Conservation (phyloP, 1,140 invertebrate species). For the Bombus fervidus region DNA sequence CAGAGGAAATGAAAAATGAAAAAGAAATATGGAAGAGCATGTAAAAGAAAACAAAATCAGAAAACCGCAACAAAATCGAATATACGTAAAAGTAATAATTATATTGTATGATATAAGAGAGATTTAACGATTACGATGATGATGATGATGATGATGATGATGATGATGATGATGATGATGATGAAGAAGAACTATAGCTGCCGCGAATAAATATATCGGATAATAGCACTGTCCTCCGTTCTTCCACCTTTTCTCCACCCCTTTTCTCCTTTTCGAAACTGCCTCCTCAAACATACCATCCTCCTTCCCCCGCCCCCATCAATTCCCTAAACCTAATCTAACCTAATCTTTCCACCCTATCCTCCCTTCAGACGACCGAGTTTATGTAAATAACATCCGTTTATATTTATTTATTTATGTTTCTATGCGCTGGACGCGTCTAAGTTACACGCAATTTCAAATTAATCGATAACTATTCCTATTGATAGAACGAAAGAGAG, state of each 20-base stretch:
- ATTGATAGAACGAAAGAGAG: slow-evolving; percentile 65
- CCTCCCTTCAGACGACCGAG: slow-evolving; percentile 29
- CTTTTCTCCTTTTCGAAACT: not conserved
- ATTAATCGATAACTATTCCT: slow-evolving; percentile 69
- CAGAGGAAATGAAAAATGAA: not conserved
- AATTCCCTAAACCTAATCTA: not conserved
- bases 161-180: slow-evolving; percentile 7
- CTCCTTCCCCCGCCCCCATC: not conserved
- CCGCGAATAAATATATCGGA: slow-evolving; percentile 51
- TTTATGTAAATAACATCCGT: slow-evolving; percentile 77
- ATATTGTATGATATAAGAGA: slow-evolving; percentile 38
- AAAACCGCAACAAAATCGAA: not conserved
- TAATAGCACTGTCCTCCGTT: slow-evolving; percentile 10
- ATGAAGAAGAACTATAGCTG: slow-evolving; percentile 18
- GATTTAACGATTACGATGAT: slow-evolving; percentile 19
- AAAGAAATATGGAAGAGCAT: not conserved
- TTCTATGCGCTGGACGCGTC: slow-evolving; percentile 81
- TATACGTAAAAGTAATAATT: not conserved
- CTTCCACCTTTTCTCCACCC: not conserved
- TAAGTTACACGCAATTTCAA: slow-evolving; percentile 76
- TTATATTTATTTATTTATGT: slow-evolving; percentile 80
- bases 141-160: not conserved
- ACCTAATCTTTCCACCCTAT: slow-evolving; percentile 4
- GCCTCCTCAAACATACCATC: not conserved
- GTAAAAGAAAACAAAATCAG: not conserved